These are phyloP conservation scores for Xylocopa sonorina DNA, from an alignment of 1,140 invertebrate genomes.

Conservation along the genomic window DNA sequence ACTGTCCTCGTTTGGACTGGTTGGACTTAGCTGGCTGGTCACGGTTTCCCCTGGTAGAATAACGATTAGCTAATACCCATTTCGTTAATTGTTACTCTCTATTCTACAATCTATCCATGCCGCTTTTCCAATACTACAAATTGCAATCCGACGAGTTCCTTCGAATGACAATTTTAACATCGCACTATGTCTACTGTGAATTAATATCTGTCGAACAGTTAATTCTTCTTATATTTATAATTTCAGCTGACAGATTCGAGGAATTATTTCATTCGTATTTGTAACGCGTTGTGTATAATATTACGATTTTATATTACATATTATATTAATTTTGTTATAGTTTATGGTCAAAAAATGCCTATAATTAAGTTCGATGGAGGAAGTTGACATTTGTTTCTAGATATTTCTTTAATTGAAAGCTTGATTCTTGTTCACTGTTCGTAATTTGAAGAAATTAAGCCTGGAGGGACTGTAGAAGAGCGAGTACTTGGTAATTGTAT, in stretches of 20 bases:
- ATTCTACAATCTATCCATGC: slow-evolving; percentile 72
- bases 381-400: background rate
- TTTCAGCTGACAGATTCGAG: no score
- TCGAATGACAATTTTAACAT: slow-evolving; percentile 2
- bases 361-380: background rate
- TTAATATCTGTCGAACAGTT: background rate
- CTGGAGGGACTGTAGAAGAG: slow-evolving; percentile 27
- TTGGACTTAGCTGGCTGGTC: slow-evolving; percentile 88
- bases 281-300: background rate
- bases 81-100: slow-evolving; percentile 34
- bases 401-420: no score
- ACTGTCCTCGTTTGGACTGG: slow-evolving; percentile 87
- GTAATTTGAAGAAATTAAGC: background rate
- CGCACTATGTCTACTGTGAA: slow-evolving; percentile 37
- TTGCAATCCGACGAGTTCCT: background rate
- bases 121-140: slow-evolving; percentile 53
- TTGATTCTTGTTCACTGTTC: background rate
- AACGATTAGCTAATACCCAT: slow-evolving; percentile 28
- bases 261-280: background rate
- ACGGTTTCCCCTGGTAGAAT: slow-evolving; percentile 85
- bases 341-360: background rate
- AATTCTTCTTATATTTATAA: background rate
- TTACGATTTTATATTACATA: background rate
- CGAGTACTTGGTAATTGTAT: background rate
- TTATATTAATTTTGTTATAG: background rate